These are phyloP conservation scores for Antheraea yamamai DNA, from an alignment of 2,888 invertebrate genomes.

Conservation along the genomic window DNA sequence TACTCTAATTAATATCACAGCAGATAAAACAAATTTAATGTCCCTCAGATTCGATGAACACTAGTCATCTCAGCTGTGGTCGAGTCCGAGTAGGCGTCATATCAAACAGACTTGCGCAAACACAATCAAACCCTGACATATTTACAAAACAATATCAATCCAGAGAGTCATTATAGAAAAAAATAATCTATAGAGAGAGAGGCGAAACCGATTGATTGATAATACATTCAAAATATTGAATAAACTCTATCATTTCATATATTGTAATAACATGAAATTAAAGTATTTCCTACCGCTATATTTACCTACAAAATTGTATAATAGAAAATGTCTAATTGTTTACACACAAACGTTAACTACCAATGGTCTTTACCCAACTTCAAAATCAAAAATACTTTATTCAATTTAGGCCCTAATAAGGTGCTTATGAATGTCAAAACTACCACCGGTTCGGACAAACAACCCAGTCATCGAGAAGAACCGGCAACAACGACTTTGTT, in stretches of 20 bases:
- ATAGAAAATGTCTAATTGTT: neutral
- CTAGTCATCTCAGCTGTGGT: neutral
- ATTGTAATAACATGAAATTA: neutral
- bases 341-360: neutral
- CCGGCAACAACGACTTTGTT: no score
- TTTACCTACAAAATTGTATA: neutral
- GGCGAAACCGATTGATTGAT: neutral
- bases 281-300: neutral
- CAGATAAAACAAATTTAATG: neutral
- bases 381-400: no score
- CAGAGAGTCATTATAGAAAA: constrained; percentile 10
- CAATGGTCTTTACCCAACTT: neutral
- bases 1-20: neutral
- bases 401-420: no score
- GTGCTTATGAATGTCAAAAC: no score
- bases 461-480: no score
- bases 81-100: neutral
- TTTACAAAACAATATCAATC: constrained; percentile 14
- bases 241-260: neutral
- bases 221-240: neutral
- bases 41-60: neutral
- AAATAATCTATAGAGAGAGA: neutral
- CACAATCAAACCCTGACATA: constrained; percentile 7
- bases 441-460: no score
- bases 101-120: neutral